Evolutionary conservation across 2,888 invertebrate genomes (phyloP).

Genomic region (Rhorus exstirpatorius): DNA sequence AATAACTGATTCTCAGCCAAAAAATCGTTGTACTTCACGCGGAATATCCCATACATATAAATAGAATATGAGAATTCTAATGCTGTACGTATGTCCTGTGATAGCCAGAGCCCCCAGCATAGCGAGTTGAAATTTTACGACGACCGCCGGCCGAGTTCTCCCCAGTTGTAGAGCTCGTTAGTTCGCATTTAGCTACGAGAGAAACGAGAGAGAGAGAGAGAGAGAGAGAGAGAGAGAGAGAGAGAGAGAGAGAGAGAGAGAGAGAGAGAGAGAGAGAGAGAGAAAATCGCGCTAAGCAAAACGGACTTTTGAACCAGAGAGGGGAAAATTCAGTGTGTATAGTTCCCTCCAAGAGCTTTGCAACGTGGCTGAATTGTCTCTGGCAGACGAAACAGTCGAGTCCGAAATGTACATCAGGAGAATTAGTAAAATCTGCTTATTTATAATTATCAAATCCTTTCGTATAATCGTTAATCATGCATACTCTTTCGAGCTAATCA

Average conservation of each 20-base stretch:
- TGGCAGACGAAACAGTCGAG: too few species aligned
- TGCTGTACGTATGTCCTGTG: conserved; percentile 36
- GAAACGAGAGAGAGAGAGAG: too few species aligned
- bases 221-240: conserved; percentile 54
- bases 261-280: conserved; percentile 44
- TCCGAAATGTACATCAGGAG: too few species aligned
- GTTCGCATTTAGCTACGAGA: conserved; percentile 66
- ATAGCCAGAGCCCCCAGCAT: conserved; percentile 14
- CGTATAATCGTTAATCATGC: too few species aligned
- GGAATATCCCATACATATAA: not conserved
- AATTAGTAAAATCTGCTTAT: too few species aligned
- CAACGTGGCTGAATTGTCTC: too few species aligned
- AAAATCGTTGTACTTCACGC: too few species aligned
- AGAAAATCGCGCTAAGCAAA: conserved; percentile 2
- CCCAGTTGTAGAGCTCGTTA: conserved; percentile 65
- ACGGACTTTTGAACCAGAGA: not conserved
- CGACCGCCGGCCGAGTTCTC: conserved; percentile 64
- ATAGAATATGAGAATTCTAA: conserved; percentile 25
- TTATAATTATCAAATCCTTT: too few species aligned
- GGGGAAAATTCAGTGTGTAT: conserved; percentile 52
- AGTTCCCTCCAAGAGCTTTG: too few species aligned
- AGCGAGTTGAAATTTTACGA: conserved; percentile 66
- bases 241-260: conserved; percentile 46
- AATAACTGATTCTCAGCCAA: too few species aligned
- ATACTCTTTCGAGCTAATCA: too few species aligned